Evolutionary conservation across 2,888 invertebrate species (phyloP).

Genomic region (Rhabditoides inermis): DNA sequence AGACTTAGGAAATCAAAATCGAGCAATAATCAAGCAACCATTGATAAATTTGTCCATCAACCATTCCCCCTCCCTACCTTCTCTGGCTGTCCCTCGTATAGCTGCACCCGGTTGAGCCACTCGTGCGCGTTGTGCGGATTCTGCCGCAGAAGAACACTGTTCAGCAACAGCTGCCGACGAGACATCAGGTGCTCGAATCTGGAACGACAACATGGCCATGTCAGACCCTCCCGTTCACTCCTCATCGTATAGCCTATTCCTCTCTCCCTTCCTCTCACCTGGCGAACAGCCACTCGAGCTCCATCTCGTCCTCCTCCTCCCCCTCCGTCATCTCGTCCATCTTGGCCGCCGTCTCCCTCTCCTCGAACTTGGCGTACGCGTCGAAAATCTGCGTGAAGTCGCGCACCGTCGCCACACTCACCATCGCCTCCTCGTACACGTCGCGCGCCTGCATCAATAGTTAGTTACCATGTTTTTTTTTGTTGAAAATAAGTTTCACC

Average conservation of each 20-base stretch:
- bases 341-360: slow-evolving; percentile 70
- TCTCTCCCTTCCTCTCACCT: too few relatives aligned
- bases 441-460: slow-evolving; percentile 80
- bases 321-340: slow-evolving; percentile 70
- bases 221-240: too few relatives aligned
- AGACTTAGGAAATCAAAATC: too few relatives aligned
- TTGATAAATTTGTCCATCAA: too few relatives aligned
- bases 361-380: slow-evolving; percentile 97
- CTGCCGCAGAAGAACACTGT: slow-evolving; percentile 88
- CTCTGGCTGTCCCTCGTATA: slow-evolving; percentile 94
- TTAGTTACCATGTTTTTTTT: too few relatives aligned
- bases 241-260: too few relatives aligned
- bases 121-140: slow-evolving; percentile 98
- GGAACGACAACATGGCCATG: too few relatives aligned
- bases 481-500: not conserved
- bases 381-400: slow-evolving; percentile 97
- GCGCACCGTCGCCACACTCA: slow-evolving; percentile 89
- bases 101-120: slow-evolving; percentile 90
- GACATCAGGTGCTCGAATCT: slow-evolving; percentile 92
- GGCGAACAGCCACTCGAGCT: slow-evolving; percentile 51
- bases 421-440: slow-evolving; percentile 96
- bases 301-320: slow-evolving; percentile 55
- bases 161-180: slow-evolving; percentile 78
- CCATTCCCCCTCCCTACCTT: too few relatives aligned
- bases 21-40: too few relatives aligned